These are phyloP conservation scores for Drosophila melanogaster DNA, from an alignment of 1,140 invertebrate genomes.

Conservation along the genomic window DNA sequence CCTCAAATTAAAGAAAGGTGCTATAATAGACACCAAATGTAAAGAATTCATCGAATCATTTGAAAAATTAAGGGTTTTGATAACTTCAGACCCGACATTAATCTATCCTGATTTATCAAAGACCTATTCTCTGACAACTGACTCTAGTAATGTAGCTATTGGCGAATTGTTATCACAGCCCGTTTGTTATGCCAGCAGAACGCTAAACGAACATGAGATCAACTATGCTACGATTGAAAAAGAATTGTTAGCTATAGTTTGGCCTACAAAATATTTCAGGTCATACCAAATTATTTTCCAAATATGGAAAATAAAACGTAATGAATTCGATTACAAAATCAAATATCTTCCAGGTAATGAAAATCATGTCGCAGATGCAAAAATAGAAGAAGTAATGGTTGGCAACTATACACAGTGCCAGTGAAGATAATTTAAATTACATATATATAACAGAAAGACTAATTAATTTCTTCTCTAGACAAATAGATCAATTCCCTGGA, in stretches of 20 bases:
- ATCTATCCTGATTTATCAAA: not conserved
- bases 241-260: not conserved
- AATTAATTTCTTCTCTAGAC: too few species aligned
- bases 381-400: not conserved
- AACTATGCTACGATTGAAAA: constrained; percentile 4
- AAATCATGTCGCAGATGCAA: not conserved
- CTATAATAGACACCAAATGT: not conserved
- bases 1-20: not conserved
- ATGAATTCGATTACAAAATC: not conserved
- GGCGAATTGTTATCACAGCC: not conserved
- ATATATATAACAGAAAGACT: too few species aligned
- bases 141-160: not conserved
- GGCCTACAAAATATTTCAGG: too few species aligned
- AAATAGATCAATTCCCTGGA: too few species aligned
- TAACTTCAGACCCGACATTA: not conserved
- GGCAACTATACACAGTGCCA: not conserved
- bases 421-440: not conserved
- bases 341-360: too few species aligned
- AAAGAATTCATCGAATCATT: not conserved
- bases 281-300: too few species aligned
- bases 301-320: not conserved
- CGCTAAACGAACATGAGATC: not conserved
- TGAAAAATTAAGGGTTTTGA: not conserved
- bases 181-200: not conserved
- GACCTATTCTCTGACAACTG: not conserved